These are phyloP conservation scores for Jordanella pulchra DNA, from an alignment of 2,797 vertebrate species.

Conservation along the genomic window DNA sequence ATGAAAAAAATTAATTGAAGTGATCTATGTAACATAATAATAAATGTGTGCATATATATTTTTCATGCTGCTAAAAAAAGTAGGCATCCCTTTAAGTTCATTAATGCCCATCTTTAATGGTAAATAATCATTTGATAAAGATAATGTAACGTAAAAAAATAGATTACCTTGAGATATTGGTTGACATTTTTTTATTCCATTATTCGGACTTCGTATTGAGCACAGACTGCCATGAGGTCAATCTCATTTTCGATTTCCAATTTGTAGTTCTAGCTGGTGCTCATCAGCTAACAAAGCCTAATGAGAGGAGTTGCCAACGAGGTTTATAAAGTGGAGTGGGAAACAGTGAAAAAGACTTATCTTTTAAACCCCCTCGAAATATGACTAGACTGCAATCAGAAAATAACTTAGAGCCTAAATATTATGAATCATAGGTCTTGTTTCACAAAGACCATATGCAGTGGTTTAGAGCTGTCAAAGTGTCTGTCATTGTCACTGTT, in stretches of 20 bases:
- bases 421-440: neutral
- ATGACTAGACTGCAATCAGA: neutral
- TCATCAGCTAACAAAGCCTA: constrained; percentile 38
- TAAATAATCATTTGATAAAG: constrained; percentile 24
- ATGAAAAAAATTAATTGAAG: neutral
- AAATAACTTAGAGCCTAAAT: neutral
- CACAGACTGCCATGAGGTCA: constrained; percentile 55
- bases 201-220: constrained; percentile 49
- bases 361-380: constrained; percentile 9
- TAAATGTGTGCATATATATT: neutral
- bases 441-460: neutral
- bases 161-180: constrained; percentile 46
- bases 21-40: neutral
- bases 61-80: constrained; percentile 9
- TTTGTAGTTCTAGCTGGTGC: constrained; percentile 60
- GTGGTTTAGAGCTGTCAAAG: constrained; percentile 19
- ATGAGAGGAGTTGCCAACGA: constrained; percentile 36
- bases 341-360: constrained; percentile 8
- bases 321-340: constrained; percentile 25
- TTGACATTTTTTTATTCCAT: constrained; percentile 54
- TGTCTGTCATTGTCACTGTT: constrained; percentile 72
- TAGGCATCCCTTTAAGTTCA: constrained; percentile 12
- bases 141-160: neutral
- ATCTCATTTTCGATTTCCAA: constrained; percentile 52
- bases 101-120: constrained; percentile 9